Conservation (phyloP, 2,797 vertebrate species). For the Pseudocheirus occidentalis region DNA sequence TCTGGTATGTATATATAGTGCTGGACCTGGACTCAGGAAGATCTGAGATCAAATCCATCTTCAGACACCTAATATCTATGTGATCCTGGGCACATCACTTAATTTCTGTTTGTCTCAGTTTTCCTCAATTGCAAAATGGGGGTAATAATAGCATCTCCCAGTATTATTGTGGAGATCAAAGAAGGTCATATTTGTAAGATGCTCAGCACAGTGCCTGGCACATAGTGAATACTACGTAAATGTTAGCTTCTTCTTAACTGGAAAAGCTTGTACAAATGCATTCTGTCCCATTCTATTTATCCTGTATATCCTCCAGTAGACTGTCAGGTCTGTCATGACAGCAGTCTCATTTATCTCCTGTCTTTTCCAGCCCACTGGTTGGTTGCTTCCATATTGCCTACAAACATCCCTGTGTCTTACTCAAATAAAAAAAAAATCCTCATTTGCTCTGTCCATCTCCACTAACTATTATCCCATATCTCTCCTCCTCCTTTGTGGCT, state of each 20-base stretch:
- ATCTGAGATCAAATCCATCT: neutral
- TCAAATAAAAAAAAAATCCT: neutral
- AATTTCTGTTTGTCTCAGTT: neutral
- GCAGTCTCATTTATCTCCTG: neutral
- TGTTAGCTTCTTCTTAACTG: neutral
- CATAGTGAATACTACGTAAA: neutral
- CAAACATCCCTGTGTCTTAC: neutral
- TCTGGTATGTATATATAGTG: neutral
- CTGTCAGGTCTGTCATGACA: neutral
- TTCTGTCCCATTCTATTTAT: neutral
- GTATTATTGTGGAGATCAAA: neutral
- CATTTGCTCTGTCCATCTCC: neutral
- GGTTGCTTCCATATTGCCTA: neutral
- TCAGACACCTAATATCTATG: neutral
- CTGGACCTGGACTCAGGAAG: neutral
- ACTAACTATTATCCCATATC: neutral
- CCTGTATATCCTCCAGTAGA: neutral
- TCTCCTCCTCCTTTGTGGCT: neutral
- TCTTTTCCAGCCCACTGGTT: neutral
- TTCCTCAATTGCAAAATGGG: neutral
- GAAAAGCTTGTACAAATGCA: neutral
- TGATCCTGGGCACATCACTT: neutral
- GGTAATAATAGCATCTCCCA: neutral
- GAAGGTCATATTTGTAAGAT: neutral
- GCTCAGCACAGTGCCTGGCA: neutral